A percentile compares a stretch with the other conserved stretches of the same genome.
phyloP scores from a whole-genome alignment of 2,113 vertebrate species.

The Euleptes europaea region DNA sequence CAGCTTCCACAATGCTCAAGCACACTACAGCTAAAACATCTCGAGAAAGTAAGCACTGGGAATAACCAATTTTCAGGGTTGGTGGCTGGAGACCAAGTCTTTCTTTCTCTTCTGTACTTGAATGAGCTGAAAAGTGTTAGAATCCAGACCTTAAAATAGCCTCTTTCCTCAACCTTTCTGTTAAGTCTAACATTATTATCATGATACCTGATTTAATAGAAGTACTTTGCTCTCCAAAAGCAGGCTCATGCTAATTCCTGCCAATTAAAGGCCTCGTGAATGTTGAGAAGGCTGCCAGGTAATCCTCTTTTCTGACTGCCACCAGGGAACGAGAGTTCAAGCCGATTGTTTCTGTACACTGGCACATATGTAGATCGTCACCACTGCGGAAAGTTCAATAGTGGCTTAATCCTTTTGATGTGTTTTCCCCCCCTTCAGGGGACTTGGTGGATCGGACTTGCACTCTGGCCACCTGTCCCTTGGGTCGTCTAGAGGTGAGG shows the following conservation, averaged over 20 bases:
- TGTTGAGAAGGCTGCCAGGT: not conserved
- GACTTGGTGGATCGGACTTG: not conserved
- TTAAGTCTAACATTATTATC: not conserved
- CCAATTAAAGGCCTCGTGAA: not conserved
- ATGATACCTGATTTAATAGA: not conserved
- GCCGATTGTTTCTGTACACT: not conserved
- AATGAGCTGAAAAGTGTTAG: not conserved
- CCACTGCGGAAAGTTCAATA: not conserved
- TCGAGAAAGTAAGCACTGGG: not conserved
- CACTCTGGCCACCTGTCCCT: not conserved
- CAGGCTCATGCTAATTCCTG: conserved; percentile 6
- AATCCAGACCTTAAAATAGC: not conserved
- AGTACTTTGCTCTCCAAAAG: not conserved
- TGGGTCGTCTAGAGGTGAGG: not conserved
- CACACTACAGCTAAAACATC: not conserved
- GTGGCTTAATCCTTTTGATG: not conserved
- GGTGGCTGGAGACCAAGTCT: not conserved
- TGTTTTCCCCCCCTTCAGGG: not conserved
- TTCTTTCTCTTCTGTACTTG: not conserved
- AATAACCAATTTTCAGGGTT: not conserved
- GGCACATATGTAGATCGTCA: not conserved
- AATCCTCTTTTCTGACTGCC: not conserved
- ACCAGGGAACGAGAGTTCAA: conserved; percentile 4
- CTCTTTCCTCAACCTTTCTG: not conserved
- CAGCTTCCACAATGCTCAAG: not conserved